Percentiles rank a stretch among this genome's conserved stretches.
These are phyloP conservation scores for Hyperoodon ampullatus DNA, from an alignment of 2,113 vertebrate species.

Conservation along the genomic window DNA sequence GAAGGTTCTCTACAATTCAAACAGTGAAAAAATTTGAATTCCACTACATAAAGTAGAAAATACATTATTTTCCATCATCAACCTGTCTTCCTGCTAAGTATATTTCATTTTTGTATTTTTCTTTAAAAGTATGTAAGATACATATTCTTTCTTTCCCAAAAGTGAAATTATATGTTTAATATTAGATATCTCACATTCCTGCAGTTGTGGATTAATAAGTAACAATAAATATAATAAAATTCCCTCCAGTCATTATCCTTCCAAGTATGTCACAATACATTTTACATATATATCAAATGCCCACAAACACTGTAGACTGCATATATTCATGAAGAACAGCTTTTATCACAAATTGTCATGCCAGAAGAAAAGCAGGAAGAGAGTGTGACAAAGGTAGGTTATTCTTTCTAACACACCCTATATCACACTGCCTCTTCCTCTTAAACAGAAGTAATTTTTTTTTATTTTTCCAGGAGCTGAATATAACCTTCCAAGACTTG, in stretches of 20 bases:
- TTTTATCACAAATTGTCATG: not conserved
- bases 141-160: conserved; percentile 3
- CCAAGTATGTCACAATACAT: not conserved
- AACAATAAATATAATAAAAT: conserved; percentile 49
- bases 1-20: not conserved
- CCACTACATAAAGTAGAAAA: not conserved
- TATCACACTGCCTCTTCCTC: not conserved
- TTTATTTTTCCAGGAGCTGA: conserved; percentile 40
- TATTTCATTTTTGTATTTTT: conserved; percentile 35
- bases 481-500: conserved; percentile 25
- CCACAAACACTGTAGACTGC: not conserved
- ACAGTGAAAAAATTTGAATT: not conserved
- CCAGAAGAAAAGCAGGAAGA: not conserved
- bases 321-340: not conserved
- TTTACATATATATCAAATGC: not conserved
- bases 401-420: not conserved
- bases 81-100: not conserved
- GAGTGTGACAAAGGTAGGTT: not conserved
- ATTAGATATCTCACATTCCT: not conserved
- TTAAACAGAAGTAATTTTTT: not conserved
- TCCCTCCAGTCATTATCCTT: not conserved
- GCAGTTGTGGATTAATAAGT: conserved; percentile 29
- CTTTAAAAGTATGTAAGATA: conserved; percentile 12
- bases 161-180: conserved; percentile 33
- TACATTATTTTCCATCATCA: conserved; percentile 27